These are phyloP conservation scores for Micromys minutus DNA, from an alignment of 2,113 vertebrate genomes.

Conservation along the genomic window DNA sequence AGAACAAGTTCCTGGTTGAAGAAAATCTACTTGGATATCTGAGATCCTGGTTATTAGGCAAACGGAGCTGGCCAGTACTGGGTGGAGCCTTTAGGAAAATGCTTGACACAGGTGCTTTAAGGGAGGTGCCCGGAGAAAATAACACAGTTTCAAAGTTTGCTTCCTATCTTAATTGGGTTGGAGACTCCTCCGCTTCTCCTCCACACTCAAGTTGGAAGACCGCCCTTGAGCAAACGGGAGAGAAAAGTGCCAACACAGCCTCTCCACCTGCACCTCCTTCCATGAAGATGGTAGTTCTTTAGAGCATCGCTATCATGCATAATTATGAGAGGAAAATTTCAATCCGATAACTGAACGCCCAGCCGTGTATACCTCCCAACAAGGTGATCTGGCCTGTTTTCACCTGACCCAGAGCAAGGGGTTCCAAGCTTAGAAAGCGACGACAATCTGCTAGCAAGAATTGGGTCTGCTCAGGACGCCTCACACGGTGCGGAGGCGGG, in stretches of 20 bases:
- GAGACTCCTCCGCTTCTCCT: neutral
- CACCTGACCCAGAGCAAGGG: neutral
- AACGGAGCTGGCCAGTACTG: constrained; percentile 2
- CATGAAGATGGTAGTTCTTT: neutral
- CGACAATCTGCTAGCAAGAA: constrained; percentile 12
- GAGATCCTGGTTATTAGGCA: neutral
- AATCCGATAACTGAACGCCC: neutral
- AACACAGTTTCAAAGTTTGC: neutral
- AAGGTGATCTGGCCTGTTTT: neutral
- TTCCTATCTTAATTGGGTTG: neutral
- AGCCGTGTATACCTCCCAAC: neutral
- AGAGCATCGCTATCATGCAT: neutral
- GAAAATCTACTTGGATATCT: constrained; percentile 9
- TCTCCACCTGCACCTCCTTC: neutral
- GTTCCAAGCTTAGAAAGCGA: neutral
- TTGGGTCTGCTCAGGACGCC: neutral
- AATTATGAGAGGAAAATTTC: neutral
- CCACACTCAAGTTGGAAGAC: neutral
- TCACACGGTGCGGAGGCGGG: neutral
- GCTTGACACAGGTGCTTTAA: constrained; percentile 17
- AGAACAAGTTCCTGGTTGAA: neutral
- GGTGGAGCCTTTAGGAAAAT: constrained; percentile 38
- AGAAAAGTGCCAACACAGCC: neutral
- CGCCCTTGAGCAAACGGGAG: neutral
- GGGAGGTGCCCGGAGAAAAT: constrained; percentile 12